These are phyloP conservation scores for Myotis brandtii DNA, from an alignment of 2,113 vertebrate species.

Conservation along the genomic window DNA sequence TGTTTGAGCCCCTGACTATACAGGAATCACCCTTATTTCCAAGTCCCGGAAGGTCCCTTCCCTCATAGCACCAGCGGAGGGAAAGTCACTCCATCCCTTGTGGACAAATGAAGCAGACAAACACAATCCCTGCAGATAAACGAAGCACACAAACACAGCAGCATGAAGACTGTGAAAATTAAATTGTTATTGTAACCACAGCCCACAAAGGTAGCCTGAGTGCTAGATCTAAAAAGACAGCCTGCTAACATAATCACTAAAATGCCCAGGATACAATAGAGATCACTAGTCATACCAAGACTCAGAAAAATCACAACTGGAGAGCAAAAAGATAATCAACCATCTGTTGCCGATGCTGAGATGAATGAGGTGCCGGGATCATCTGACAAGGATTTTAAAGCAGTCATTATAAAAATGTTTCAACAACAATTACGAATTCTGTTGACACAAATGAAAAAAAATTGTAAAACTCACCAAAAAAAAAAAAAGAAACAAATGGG, in stretches of 20 bases:
- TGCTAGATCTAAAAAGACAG: not conserved
- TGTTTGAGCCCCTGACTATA: too few species aligned
- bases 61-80: too few species aligned
- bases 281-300: not conserved
- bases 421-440: not conserved
- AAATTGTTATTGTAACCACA: not conserved
- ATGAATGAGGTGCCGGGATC: not conserved
- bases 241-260: not conserved
- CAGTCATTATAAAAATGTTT: not conserved
- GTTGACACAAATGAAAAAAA: conserved; percentile 13
- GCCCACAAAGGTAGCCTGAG: not conserved
- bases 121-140: not conserved
- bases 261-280: not conserved
- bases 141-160: not conserved
- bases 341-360: not conserved
- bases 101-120: not conserved
- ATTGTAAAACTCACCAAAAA: not conserved
- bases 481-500: not conserved
- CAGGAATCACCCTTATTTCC: not conserved
- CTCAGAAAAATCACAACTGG: not conserved
- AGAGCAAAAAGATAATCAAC: not conserved
- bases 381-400: not conserved
- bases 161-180: not conserved
- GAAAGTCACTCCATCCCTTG: not conserved
- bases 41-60: not conserved